Evolutionary conservation across 2,113 vertebrate species (phyloP).

Genomic region (Sclerurus mexicanus): DNA sequence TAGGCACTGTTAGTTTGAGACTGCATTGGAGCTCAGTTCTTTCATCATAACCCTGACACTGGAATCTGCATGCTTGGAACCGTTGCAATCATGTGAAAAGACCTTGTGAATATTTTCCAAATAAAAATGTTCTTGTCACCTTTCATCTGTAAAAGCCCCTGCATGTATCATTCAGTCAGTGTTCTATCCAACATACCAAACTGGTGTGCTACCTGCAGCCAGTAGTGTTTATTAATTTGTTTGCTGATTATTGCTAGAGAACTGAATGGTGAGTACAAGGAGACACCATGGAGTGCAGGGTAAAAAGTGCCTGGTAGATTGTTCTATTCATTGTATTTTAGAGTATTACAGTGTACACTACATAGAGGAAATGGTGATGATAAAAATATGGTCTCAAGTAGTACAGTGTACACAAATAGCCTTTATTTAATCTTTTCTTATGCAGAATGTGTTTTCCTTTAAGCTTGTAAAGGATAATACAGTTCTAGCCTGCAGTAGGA

Average conservation of each 20-base stretch:
- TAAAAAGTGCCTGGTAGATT: background rate
- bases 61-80: background rate
- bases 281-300: background rate
- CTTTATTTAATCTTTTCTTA: background rate
- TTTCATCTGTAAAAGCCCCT: background rate
- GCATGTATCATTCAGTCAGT: background rate
- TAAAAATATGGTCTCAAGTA: background rate
- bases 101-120: constrained; percentile 16
- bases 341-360: background rate
- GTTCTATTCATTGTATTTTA: background rate
- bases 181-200: background rate
- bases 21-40: background rate
- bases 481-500: background rate
- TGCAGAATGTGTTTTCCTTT: background rate
- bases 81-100: background rate
- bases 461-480: background rate
- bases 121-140: background rate
- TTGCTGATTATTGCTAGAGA: background rate
- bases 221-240: background rate
- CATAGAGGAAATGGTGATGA: background rate
- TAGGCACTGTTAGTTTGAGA: background rate
- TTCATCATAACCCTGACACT: background rate
- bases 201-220: background rate
- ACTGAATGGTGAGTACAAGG: background rate
- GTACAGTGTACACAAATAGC: background rate